Conservation (phyloP, 2,797 vertebrate species). For the Psittacula derbiana region DNA sequence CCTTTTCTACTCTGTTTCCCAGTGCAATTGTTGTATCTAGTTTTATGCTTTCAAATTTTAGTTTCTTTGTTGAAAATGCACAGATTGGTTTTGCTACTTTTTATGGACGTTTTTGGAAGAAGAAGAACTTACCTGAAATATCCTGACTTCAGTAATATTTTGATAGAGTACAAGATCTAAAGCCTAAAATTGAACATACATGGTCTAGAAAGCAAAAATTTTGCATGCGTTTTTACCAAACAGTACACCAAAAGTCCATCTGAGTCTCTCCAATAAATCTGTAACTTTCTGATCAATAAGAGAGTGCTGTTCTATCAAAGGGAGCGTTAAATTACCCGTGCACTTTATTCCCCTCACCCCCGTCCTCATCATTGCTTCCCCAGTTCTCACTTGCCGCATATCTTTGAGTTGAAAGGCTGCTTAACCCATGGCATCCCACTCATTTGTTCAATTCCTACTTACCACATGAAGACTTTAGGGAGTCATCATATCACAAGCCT, state of each 20-base stretch:
- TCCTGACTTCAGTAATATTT: background rate
- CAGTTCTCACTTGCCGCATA: background rate
- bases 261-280: background rate
- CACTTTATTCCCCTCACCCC: background rate
- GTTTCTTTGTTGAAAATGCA: background rate
- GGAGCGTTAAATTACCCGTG: background rate
- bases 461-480: background rate
- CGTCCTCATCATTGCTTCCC: background rate
- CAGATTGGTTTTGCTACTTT: background rate
- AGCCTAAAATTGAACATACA: background rate
- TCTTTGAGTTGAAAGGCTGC: background rate
- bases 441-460: background rate
- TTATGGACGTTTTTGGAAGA: background rate
- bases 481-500: constrained; percentile 5
- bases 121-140: background rate
- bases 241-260: background rate
- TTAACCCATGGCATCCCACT: constrained; percentile 45
- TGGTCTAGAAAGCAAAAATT: background rate
- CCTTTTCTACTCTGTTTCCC: constrained; percentile 52
- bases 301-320: background rate
- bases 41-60: constrained; percentile 30
- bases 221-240: background rate
- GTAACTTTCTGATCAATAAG: constrained; percentile 9
- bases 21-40: background rate
- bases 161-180: background rate